Conservation (phyloP, 2,113 vertebrate genomes). For the Parotia lawesii region DNA sequence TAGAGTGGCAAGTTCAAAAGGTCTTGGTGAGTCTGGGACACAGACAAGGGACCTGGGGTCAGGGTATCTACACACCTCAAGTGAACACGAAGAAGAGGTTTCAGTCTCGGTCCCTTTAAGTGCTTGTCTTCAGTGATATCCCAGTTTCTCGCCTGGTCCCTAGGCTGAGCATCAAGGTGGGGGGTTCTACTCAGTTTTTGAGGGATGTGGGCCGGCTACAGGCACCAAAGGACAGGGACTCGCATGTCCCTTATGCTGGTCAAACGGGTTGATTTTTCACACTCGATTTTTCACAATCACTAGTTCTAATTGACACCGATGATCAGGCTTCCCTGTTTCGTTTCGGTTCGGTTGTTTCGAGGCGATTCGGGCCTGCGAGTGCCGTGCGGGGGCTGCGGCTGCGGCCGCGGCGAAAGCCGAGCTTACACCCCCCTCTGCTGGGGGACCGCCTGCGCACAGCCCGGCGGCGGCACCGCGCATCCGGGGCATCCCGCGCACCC, state of each 20-base stretch:
- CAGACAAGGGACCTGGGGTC: too few species aligned
- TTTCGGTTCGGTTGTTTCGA: not conserved
- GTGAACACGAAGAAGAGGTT: not conserved
- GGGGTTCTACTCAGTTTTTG: not conserved
- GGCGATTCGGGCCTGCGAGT: not conserved
- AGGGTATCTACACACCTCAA: not conserved
- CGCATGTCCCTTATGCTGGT: not conserved
- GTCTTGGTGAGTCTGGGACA: not conserved
- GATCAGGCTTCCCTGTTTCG: not conserved
- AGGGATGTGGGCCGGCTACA: not conserved
- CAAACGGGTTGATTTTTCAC: not conserved
- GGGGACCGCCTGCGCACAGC: not conserved
- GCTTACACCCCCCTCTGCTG: not conserved
- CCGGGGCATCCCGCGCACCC: too few species aligned
- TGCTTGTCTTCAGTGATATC: not conserved
- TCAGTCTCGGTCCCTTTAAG: not conserved
- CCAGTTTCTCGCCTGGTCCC: not conserved
- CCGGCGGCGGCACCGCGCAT: not conserved
- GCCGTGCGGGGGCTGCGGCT: not conserved
- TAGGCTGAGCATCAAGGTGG: not conserved
- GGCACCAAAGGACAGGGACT: not conserved
- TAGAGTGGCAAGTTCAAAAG: not conserved
- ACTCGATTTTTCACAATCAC: rapidly evolving
- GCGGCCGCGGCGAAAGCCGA: not conserved
- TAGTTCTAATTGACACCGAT: not conserved